These are phyloP conservation scores for Lepidocolaptes lacrymiger DNA, from an alignment of 2,797 vertebrate genomes.

Conservation along the genomic window DNA sequence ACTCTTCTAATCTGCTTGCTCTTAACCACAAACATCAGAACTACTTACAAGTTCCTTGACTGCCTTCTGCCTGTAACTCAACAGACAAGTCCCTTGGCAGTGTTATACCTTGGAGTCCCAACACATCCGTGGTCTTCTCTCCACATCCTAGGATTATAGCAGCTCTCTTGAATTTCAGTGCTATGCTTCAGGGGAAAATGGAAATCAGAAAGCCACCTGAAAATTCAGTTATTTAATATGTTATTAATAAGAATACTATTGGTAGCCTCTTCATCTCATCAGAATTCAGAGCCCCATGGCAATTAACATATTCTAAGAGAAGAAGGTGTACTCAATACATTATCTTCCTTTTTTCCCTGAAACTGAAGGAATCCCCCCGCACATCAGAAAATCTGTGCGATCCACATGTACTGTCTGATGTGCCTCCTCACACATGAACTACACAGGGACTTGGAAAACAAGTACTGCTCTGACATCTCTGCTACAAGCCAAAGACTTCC, in stretches of 20 bases:
- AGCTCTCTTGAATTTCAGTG: neutral
- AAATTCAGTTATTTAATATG: neutral
- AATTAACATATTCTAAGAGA: neutral
- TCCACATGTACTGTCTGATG: neutral
- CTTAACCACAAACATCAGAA: neutral
- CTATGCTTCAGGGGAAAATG: neutral
- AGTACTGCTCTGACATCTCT: neutral
- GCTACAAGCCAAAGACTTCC: neutral
- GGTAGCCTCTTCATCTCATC: neutral
- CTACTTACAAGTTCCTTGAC: neutral
- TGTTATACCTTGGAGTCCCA: neutral
- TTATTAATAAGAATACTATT: neutral
- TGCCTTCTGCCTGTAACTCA: neutral
- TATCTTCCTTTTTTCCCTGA: neutral
- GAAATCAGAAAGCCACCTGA: neutral
- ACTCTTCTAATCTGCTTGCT: neutral
- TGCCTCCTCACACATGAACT: neutral
- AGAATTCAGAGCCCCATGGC: neutral
- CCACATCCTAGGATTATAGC: neutral
- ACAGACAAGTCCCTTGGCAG: neutral
- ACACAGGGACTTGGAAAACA: neutral
- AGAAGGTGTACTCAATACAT: neutral
- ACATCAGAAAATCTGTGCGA: neutral
- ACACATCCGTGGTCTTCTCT: neutral
- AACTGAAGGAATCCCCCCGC: neutral